Evolutionary conservation across 1,140 invertebrate species (phyloP).

Genomic region (Battus philenor): DNA sequence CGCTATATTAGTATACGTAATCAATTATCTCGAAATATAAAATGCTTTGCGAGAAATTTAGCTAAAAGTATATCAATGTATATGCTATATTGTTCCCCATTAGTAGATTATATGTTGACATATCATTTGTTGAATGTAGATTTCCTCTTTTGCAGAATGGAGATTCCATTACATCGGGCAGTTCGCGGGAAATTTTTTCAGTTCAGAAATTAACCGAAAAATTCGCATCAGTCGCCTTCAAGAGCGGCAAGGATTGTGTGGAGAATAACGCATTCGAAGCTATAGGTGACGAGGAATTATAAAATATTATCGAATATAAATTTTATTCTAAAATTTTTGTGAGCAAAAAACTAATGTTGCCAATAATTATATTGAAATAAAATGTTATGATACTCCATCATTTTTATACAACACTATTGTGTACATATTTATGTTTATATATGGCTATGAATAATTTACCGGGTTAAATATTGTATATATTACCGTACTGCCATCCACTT

Average conservation of each 20-base stretch:
- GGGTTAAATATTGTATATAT: constrained; percentile 18
- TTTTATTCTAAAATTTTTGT: constrained; percentile 8
- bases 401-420: neutral
- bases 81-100: no score
- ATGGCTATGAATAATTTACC: constrained; percentile 1
- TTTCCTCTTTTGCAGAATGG: constrained; percentile 70
- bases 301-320: constrained; percentile 31
- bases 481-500: constrained; percentile 31
- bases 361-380: constrained; percentile 17
- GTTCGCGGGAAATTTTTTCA: constrained; percentile 71
- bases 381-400: neutral
- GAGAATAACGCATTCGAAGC: constrained; percentile 94
- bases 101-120: no score
- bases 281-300: constrained; percentile 94
- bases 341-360: constrained; percentile 25
- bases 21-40: no score
- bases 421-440: constrained; percentile 1
- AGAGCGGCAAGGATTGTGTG: constrained; percentile 80
- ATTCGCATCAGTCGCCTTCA: constrained; percentile 79
- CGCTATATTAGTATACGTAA: no score
- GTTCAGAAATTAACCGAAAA: constrained; percentile 77
- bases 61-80: no score
- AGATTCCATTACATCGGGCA: constrained; percentile 58
- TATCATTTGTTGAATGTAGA: no score
- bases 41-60: no score